Evolutionary conservation across 2,113 vertebrate genomes (phyloP), one percentile per base, ranked within the genome.

Genomic region (Phyllostomus discolor): DNA sequence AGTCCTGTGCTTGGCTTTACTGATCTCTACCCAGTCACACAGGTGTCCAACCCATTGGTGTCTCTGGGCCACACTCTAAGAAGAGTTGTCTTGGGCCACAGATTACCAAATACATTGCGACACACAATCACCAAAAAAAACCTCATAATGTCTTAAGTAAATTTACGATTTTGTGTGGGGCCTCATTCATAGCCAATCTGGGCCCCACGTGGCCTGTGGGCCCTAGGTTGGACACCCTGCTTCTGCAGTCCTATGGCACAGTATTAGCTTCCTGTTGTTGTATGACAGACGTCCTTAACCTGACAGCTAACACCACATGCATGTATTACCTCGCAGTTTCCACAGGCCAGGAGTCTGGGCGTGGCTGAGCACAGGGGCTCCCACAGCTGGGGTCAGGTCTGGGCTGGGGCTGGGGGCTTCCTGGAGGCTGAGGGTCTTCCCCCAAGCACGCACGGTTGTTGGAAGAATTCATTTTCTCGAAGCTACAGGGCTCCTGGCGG

Each of bases 291-390:
- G 57, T 22, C 43, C 64, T 24, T 57, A 50, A 19, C 20, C 59
- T 62, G 5, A 62, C 59, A 10, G 46, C 66, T 81, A 20, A 43
- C 78, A 20, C n/a, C 26, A 20, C 19, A 19, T 1, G 3, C 31
- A 1, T 9, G 41, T 17, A 15, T 8, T 24, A 28, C 48, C 54
- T 90, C 48, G 8, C 7, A 9, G 48, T 75, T 72, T 59, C 48
- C 38, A 6, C 2, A 7, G 43, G 15, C 41, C 38, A 15, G 52
- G 24, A 76, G 35, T 75, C 38, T 26, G 66, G 38, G 28, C 35
- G 1, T 3, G 28, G 33, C 26, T 33, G 33, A 50, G 14, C 22
- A 10, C 1, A 0, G 33, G n/a, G 26, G 24, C 33, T 62, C 57
- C 2, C 9, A 2, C 43, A 79, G 50, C 70, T 24, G 17, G 17